These are phyloP conservation scores for Thamnophis elegans DNA, from an alignment of 2,797 vertebrate genomes.

Conservation along the genomic window DNA sequence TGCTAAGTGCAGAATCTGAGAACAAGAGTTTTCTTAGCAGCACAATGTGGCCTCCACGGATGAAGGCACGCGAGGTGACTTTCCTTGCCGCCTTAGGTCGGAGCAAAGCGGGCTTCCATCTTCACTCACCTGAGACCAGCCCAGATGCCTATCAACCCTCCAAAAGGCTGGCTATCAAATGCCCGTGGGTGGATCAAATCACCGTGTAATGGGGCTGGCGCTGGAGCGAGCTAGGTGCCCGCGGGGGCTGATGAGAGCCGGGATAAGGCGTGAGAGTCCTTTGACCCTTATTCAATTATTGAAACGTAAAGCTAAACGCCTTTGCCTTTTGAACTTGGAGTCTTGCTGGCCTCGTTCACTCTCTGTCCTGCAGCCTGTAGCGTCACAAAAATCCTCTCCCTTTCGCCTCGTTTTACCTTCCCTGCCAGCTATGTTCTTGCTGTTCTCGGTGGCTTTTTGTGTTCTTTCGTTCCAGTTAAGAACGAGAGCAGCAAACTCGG, in stretches of 20 bases:
- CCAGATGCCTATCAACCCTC: constrained; percentile 64
- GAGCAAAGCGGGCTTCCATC: constrained; percentile 5
- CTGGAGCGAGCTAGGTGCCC: constrained; percentile 36
- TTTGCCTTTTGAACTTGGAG: constrained; percentile 49
- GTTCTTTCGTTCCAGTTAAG: neutral
- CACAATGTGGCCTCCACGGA: neutral
- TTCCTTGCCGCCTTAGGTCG: neutral
- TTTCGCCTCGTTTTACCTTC: neutral
- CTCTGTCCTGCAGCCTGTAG: neutral
- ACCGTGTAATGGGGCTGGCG: constrained; percentile 52
- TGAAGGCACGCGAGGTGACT: neutral
- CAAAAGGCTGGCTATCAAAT: constrained; percentile 44
- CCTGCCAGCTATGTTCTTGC: neutral
- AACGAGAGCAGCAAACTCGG: neutral
- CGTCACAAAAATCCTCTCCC: neutral
- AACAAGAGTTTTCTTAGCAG: neutral
- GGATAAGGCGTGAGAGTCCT: constrained; percentile 46
- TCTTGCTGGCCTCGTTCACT: neutral
- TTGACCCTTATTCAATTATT: constrained; percentile 58
- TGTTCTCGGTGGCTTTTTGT: neutral
- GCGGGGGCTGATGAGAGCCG: constrained; percentile 44
- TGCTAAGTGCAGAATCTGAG: neutral
- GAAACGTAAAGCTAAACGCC: constrained; percentile 57
- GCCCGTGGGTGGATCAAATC: constrained; percentile 62
- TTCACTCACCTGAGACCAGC: constrained; percentile 67